These are phyloP conservation scores for Diachrysia chrysitis DNA, from an alignment of 2,888 invertebrate species.

Conservation along the genomic window DNA sequence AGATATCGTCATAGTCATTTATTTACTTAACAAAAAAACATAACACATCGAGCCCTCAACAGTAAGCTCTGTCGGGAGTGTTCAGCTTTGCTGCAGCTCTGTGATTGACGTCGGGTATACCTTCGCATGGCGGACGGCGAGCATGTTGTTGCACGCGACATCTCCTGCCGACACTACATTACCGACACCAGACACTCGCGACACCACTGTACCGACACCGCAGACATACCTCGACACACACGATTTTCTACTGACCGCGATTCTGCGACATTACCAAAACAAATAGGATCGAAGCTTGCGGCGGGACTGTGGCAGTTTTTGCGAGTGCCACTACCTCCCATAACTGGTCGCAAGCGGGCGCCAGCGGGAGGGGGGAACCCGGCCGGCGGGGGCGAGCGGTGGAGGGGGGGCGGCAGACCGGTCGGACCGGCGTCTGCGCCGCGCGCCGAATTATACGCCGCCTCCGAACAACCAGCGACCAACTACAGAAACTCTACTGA, in stretches of 20 bases:
- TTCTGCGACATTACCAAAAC: slow-evolving; percentile 63
- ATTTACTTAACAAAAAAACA: too few relatives aligned
- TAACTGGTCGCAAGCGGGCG: slow-evolving; percentile 52
- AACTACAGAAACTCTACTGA: slow-evolving; percentile 27
- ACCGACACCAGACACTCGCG: slow-evolving; percentile 53
- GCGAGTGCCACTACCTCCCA: slow-evolving; percentile 61
- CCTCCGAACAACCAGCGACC: slow-evolving; percentile 7
- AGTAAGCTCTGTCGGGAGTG: not conserved
- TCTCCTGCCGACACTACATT: slow-evolving; percentile 64
- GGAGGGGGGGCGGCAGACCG: slow-evolving; percentile 48
- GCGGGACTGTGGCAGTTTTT: slow-evolving; percentile 61
- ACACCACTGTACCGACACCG: slow-evolving; percentile 45
- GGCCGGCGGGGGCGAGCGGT: slow-evolving; percentile 21
- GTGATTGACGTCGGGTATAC: slow-evolving; percentile 57
- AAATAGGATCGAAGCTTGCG: slow-evolving; percentile 61
- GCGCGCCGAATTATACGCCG: slow-evolving; percentile 55
- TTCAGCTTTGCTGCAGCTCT: not conserved
- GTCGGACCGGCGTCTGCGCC: slow-evolving; percentile 58
- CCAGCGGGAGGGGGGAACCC: slow-evolving; percentile 8
- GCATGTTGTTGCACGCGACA: slow-evolving; percentile 72
- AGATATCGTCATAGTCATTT: too few relatives aligned
- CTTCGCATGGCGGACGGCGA: slow-evolving; percentile 82
- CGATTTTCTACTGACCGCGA: slow-evolving; percentile 53
- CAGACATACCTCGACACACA: slow-evolving; percentile 46
- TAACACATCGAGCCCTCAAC: not conserved